phyloP scores from a whole-genome alignment of 2,888 invertebrate genomes.

The Agrypnus murinus region DNA sequence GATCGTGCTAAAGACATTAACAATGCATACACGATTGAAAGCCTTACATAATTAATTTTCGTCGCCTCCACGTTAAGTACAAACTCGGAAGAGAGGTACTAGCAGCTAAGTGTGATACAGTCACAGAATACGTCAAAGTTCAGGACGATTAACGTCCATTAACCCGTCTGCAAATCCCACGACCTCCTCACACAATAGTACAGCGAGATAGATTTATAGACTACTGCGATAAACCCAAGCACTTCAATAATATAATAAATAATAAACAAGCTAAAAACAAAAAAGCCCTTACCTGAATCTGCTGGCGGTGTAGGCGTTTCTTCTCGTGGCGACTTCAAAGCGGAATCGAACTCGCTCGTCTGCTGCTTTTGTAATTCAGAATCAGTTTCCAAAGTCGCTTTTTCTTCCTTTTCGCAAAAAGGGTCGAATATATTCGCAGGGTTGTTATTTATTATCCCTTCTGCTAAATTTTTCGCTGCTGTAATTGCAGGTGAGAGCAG shows the following conservation, averaged over 20 bases:
- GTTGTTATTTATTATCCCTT: constrained; percentile 64
- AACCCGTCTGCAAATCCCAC: constrained; percentile 32
- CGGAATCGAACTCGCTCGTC: constrained; percentile 60
- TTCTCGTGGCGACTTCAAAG: constrained; percentile 66
- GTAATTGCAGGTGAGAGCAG: constrained; percentile 65
- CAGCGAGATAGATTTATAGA: not conserved
- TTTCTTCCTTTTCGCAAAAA: constrained; percentile 62
- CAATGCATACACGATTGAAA: not conserved
- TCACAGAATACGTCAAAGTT: not conserved
- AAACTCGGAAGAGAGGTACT: not conserved
- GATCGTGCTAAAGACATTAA: not conserved
- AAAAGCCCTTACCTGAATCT: constrained; percentile 72
- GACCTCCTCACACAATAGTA: constrained; percentile 15
- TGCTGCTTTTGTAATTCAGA: constrained; percentile 62
- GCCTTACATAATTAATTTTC: not conserved
- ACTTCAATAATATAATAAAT: constrained; percentile 10
- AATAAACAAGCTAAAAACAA: constrained; percentile 17
- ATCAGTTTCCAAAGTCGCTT: constrained; percentile 62
- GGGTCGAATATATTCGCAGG: constrained; percentile 63
- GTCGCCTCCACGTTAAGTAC: not conserved
- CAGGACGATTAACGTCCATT: constrained; percentile 25
- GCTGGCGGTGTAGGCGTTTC: constrained; percentile 78
- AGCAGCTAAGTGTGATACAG: not conserved
- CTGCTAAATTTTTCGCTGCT: constrained; percentile 65
- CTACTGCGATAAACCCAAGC: not conserved